Conservation (phyloP, 1,140 invertebrate genomes). For the Drosophila sechellia region DNA sequence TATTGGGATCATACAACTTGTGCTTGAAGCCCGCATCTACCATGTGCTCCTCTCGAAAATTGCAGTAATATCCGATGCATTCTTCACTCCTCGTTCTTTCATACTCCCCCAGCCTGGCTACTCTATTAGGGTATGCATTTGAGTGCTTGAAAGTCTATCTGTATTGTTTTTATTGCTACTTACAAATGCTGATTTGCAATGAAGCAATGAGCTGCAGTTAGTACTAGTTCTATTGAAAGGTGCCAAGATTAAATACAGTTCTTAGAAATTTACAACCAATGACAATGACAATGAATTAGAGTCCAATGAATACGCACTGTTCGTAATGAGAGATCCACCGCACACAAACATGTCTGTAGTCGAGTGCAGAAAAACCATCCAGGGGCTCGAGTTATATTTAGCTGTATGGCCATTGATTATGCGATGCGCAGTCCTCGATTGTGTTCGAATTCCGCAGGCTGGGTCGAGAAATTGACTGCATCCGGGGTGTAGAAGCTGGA, state of each 20-base stretch:
- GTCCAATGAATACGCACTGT: not conserved
- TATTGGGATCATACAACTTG: not conserved
- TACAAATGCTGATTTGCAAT: not conserved
- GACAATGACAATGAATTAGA: too few species aligned
- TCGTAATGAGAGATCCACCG: constrained; percentile 3
- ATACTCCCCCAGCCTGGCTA: constrained; percentile 17
- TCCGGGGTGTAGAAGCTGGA: not conserved
- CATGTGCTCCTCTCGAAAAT: not conserved
- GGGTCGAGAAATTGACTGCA: not conserved
- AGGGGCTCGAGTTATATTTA: not conserved
- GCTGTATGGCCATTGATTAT: constrained; percentile 1
- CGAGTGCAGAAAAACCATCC: constrained; percentile 4
- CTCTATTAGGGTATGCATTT: not conserved
- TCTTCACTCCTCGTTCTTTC: constrained; percentile 2
- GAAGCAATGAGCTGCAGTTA: constrained; percentile 26
- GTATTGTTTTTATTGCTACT: not conserved
- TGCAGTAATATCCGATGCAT: not conserved
- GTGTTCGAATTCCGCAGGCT: constrained; percentile 1
- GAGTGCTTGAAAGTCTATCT: not conserved
- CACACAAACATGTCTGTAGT: constrained; percentile 3
- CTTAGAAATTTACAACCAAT: too few species aligned
- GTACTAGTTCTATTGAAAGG: not conserved
- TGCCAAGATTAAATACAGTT: not conserved
- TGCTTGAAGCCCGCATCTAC: constrained; percentile 5
- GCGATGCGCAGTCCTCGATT: not conserved